phyloP scores from a whole-genome alignment of 2,888 invertebrate species.

The Parapristionchus giblindavisi region DNA sequence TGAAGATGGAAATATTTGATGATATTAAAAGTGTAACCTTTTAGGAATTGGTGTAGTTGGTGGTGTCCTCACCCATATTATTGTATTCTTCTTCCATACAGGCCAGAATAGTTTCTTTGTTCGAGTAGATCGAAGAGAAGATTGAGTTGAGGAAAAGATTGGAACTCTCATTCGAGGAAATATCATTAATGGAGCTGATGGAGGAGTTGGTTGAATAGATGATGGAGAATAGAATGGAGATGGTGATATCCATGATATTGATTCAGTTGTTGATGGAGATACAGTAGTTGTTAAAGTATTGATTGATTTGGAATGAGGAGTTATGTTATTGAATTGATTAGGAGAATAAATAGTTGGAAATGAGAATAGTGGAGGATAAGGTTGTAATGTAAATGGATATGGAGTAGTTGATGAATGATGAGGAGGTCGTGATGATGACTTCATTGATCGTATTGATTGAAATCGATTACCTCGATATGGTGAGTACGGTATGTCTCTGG shows the following conservation, averaged over 20 bases:
- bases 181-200: conserved; percentile 1
- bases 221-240: too few relatives aligned
- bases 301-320: too few relatives aligned
- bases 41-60: not conserved
- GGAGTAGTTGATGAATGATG: not conserved
- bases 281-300: too few relatives aligned
- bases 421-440: not conserved
- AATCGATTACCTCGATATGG: not conserved
- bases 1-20: not conserved
- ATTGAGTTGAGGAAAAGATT: not conserved
- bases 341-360: too few relatives aligned
- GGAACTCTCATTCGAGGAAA: conserved; percentile 7
- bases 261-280: too few relatives aligned
- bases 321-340: too few relatives aligned
- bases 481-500: conserved; percentile 22
- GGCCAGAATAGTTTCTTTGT: conserved; percentile 37
- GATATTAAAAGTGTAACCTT: not conserved
- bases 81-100: conserved; percentile 26
- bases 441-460: not conserved
- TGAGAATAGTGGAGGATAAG: too few relatives aligned
- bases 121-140: not conserved
- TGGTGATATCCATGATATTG: too few relatives aligned
- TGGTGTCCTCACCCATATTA: conserved; percentile 36
- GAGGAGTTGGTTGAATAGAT: not conserved
- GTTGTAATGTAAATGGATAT: not conserved